Evolutionary conservation across 2,113 vertebrate species (phyloP), one percentile per base, ranked within the genome.

Genomic region (Equus quagga): DNA sequence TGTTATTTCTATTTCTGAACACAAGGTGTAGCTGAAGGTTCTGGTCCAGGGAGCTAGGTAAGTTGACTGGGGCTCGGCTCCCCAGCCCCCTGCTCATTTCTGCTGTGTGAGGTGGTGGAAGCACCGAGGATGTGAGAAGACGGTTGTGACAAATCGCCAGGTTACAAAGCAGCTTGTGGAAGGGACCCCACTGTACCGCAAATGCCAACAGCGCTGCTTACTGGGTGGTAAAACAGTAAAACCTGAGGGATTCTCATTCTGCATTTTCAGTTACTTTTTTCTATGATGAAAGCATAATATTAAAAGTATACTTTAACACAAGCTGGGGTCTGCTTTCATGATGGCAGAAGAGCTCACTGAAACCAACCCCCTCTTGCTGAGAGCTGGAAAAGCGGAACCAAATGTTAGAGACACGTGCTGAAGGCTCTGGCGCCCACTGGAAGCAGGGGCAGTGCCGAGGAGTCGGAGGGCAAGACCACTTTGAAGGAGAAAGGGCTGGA

Each of bases 51-150:
- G 41, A 18, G 3, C 17, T 12, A 4, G 49, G 28, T 4, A 11
- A 14, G 60, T 9, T 2, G 36, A 2, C 3, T 0, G 31, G n/a
- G 14, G n/a, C 24, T 28, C 0, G 0, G n/a, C 60, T 12, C 2
- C 11, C 15, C 69, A 1, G 17, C 0, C 41, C 26, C 1, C 24
- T 1, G 10, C 18, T 4, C 33, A 0, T 5, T 13, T 28, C 73
- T 62, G 0, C 10, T 26, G 7, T 6, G 17, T 0, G 17, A 49
- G 92, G 28, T 23, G 44, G 62, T 13, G 33, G 28, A 13, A 11
- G 41, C 44, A 11, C 15, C 4, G 21, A 21, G 56, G 54, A 18
- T 9, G 11, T 12, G 0, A 9, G 15, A 64, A 17, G 56, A 14
- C 13, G 14, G 12, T 54, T 14, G 15, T 15, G 51, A 14, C 51